Evolutionary conservation across 2,888 invertebrate genomes (phyloP).

Genomic region (Hesperia comma): DNA sequence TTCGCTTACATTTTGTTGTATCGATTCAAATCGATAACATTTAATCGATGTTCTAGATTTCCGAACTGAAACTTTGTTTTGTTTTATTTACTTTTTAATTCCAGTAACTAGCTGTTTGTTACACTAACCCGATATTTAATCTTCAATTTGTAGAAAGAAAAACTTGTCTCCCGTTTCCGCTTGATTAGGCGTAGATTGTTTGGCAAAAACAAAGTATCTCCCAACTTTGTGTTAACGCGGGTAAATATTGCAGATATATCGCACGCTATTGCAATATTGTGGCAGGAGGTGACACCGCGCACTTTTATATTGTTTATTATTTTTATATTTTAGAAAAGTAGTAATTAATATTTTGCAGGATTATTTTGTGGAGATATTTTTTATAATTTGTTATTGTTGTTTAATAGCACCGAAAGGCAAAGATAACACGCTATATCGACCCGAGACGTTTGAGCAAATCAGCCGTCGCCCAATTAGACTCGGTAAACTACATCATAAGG

Average conservation of each 20-base stretch:
- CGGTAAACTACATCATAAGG: constrained; percentile 64
- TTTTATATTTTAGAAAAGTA: constrained; percentile 34
- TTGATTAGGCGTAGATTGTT: constrained; percentile 81
- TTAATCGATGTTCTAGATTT: background rate
- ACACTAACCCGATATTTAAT: constrained; percentile 60
- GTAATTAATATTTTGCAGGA: constrained; percentile 19
- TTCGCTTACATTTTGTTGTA: background rate
- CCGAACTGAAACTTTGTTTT: constrained; percentile 25
- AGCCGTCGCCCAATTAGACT: constrained; percentile 72
- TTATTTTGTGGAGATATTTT: constrained; percentile 19
- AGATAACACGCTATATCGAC: constrained; percentile 79
- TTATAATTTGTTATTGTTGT: constrained; percentile 56
- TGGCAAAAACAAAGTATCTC: constrained; percentile 79
- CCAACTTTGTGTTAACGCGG: constrained; percentile 68
- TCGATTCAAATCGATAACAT: background rate
- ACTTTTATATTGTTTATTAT: constrained; percentile 36
- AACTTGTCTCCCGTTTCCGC: constrained; percentile 76
- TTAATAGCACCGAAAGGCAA: constrained; percentile 79
- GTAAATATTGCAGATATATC: constrained; percentile 63
- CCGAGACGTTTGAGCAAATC: constrained; percentile 77
- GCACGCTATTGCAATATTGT: constrained; percentile 46
- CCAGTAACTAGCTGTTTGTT: constrained; percentile 32
- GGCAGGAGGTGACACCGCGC: constrained; percentile 42
- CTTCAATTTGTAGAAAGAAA: constrained; percentile 78
- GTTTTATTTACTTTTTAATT: constrained; percentile 38